phyloP scores from a whole-genome alignment of 2,888 invertebrate species.

The Agelastica alni region DNA sequence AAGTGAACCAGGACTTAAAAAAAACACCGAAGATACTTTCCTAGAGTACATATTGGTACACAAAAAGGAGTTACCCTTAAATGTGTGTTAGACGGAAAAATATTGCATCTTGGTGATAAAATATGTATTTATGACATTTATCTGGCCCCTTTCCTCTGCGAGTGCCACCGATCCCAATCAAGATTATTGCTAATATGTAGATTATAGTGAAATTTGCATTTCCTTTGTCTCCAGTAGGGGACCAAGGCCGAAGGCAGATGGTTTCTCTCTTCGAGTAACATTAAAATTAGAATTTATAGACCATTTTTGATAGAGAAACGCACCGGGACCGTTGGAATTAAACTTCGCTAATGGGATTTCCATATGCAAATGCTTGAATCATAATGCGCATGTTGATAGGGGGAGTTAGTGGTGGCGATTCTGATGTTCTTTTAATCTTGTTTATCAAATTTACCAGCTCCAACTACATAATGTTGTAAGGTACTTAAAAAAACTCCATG shows the following conservation, averaged over 20 bases:
- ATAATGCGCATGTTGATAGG: too few species aligned
- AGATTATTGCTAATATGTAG: constrained; percentile 50
- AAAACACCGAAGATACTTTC: too few species aligned
- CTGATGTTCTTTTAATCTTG: too few species aligned
- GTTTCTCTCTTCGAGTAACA: constrained; percentile 25
- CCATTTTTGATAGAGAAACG: constrained; percentile 3
- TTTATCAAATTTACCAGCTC: too few species aligned
- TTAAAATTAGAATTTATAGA: constrained; percentile 36
- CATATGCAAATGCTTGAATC: constrained; percentile 1
- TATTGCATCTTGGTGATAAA: constrained; percentile 31
- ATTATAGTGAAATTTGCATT: constrained; percentile 47
- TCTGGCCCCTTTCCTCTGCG: constrained; percentile 31
- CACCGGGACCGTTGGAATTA: neutral
- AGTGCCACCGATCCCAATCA: constrained; percentile 40
- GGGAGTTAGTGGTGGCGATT: too few species aligned
- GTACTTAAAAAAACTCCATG: too few species aligned
- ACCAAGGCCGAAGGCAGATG: constrained; percentile 38
- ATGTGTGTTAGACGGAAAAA: too few species aligned
- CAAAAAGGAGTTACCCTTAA: too few species aligned
- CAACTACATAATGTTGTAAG: too few species aligned
- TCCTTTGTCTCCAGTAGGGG: constrained; percentile 39
- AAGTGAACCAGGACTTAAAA: too few species aligned
- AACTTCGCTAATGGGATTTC: constrained; percentile 4
- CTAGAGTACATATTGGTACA: too few species aligned
- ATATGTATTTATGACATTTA: constrained; percentile 50